Base-by-base conservation (phyloP, 2,113 vertebrate species). In the Murina feae region DNA sequence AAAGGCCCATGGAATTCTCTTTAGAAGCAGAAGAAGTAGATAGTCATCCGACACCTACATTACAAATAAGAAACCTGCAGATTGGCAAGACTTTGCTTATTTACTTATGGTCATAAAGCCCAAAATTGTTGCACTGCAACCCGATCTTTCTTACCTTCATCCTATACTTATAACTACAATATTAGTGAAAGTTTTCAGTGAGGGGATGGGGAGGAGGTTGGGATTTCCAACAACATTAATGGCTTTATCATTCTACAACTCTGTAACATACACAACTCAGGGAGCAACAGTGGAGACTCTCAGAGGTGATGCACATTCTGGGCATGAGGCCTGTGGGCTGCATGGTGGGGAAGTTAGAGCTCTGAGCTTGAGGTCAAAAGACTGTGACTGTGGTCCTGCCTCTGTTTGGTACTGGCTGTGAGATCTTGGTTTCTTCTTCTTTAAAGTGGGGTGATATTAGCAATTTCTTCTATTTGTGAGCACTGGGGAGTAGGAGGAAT, bases 31-130 rank as follows among this genome's bases (percentile, higher is more conserved):
- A 63, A 65, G 28, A 63, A 23, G 5, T 21, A 89, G 68, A 3
- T 7, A n/a, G 4, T 60, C 37, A 0, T 8, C 42, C 20, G 37
- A 23, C 14, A n/a, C 14, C 3, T 28, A 21, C 9, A 51, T 69
- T 32, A 44, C 58, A 76, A 60, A 47, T 35, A 35, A 11, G 42
- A 42, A 49, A 89, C 49, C 21, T 51, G 47, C 32, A 80, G 20
- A 11, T 75, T 47, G 21, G 66, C 6, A 60, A 51, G 51, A 21
- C 12, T 1, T 51, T 51, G 17, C 69, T 42, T 9, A 35, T 9
- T 78, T 47, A 1, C 17, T 68, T 42, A 5, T 12, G 17, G 9
- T 44, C 14, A 63, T 2, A 85, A 16, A 30, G n/a, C 13, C 51
- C 60, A 0, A 25, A 25, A 85, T 4, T 5, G 5, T 18, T 49